These are phyloP conservation scores for Zhuqinia jingwanae DNA, from an alignment of 2,888 invertebrate genomes.

Conservation along the genomic window DNA sequence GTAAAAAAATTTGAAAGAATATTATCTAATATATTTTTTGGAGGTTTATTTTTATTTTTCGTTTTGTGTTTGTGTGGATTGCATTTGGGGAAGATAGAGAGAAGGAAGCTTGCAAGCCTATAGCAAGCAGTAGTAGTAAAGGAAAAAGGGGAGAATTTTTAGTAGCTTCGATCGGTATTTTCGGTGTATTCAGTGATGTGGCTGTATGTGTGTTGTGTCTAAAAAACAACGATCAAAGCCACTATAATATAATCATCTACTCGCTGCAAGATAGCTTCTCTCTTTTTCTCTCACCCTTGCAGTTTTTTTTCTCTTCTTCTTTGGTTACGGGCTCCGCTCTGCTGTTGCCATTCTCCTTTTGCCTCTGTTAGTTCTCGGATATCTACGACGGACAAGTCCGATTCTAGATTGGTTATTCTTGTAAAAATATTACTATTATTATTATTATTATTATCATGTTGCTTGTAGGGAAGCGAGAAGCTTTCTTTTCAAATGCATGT, in stretches of 20 bases:
- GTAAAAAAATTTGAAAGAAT: slow-evolving; percentile 2
- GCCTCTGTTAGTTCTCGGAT: slow-evolving; percentile 42
- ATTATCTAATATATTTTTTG: not conserved
- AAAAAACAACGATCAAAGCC: not conserved
- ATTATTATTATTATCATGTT: slow-evolving; percentile 5
- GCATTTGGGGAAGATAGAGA: too few relatives aligned
- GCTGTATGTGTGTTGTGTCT: not conserved
- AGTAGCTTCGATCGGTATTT: not conserved
- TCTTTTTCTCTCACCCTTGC: not conserved
- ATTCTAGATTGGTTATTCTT: slow-evolving; percentile 55
- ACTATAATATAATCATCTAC: not conserved
- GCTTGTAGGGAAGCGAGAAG: not conserved
- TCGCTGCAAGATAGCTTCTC: not conserved
- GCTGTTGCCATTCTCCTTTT: slow-evolving; percentile 45
- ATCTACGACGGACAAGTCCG: slow-evolving; percentile 56
- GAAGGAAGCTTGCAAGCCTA: too few relatives aligned
- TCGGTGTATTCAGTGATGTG: too few relatives aligned
- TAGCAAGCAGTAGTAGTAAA: not conserved
- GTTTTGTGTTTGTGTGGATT: not conserved
- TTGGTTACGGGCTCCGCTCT: slow-evolving; percentile 4
- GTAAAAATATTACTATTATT: not conserved
- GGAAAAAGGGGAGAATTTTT: slow-evolving; percentile 19
- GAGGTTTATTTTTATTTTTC: not conserved
- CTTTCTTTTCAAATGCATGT: not conserved
- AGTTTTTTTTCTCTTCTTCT: not conserved